Percentiles rank a stretch among this genome's conserved stretches.
Conservation (phyloP, 2,797 vertebrate genomes). For the Helarctos malayanus region DNA sequence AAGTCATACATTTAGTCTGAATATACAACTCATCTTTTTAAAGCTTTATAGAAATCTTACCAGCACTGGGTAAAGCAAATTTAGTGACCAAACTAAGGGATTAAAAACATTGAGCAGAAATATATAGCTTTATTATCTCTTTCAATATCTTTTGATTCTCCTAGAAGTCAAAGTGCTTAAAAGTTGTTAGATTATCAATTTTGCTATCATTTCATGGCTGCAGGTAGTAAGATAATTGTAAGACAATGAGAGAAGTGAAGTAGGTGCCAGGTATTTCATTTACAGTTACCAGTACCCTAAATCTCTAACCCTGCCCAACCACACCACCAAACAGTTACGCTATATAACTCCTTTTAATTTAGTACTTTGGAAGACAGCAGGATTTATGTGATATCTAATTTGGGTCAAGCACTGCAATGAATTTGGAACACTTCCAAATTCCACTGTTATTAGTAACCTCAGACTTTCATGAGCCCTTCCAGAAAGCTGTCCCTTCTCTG, state of each 20-base stretch:
- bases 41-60: conserved; percentile 8
- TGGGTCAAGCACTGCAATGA: background rate
- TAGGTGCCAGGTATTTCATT: background rate
- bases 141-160: background rate
- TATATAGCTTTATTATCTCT: background rate
- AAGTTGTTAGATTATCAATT: background rate
- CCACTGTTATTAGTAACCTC: conserved; percentile 6
- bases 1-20: background rate
- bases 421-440: background rate
- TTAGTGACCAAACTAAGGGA: conserved; percentile 1
- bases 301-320: background rate
- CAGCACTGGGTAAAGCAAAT: background rate
- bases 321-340: background rate
- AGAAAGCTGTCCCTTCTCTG: background rate
- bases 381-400: conserved; percentile 12
- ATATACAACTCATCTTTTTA: background rate
- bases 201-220: background rate
- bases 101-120: background rate
- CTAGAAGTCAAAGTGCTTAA: conserved; percentile 22
- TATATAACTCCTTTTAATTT: conserved; percentile 54
- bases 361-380: background rate
- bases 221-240: background rate
- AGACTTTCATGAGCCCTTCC: background rate
- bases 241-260: conserved; percentile 19
- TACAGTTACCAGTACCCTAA: conserved; percentile 23